These are phyloP conservation scores for Brotula barbata DNA, from an alignment of 2,797 vertebrate genomes.

Conservation along the genomic window DNA sequence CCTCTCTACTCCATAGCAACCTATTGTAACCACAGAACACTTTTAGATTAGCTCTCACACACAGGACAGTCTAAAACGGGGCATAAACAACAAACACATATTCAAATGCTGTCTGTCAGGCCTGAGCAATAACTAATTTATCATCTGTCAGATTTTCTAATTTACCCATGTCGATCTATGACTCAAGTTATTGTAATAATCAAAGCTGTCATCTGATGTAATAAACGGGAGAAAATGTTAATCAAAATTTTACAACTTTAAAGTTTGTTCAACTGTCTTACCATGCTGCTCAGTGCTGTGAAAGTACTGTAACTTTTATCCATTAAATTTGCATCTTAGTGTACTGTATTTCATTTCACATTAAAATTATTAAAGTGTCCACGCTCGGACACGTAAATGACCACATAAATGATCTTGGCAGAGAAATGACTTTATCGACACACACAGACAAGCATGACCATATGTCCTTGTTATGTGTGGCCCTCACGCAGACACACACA, in stretches of 20 bases:
- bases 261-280: neutral
- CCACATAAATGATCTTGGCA: too few relatives aligned
- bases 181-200: neutral
- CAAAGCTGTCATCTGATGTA: constrained; percentile 1
- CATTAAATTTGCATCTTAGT: too few relatives aligned
- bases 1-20: constrained; percentile 40
- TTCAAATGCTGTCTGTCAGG: neutral
- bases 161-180: neutral
- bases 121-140: neutral
- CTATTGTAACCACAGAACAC: constrained; percentile 8
- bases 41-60: constrained; percentile 24
- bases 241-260: neutral
- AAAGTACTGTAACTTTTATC: constrained; percentile 25
- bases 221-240: constrained; percentile 6
- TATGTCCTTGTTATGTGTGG: neutral
- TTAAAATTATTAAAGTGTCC: too few relatives aligned
- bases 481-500: constrained; percentile 33
- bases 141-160: neutral
- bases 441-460: neutral
- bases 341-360: too few relatives aligned
- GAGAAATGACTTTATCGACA: neutral
- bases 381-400: too few relatives aligned
- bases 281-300: neutral
- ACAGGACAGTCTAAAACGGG: neutral
- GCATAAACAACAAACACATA: neutral